Conservation (phyloP, 2,888 invertebrate genomes). For the Acleris laterana region DNA sequence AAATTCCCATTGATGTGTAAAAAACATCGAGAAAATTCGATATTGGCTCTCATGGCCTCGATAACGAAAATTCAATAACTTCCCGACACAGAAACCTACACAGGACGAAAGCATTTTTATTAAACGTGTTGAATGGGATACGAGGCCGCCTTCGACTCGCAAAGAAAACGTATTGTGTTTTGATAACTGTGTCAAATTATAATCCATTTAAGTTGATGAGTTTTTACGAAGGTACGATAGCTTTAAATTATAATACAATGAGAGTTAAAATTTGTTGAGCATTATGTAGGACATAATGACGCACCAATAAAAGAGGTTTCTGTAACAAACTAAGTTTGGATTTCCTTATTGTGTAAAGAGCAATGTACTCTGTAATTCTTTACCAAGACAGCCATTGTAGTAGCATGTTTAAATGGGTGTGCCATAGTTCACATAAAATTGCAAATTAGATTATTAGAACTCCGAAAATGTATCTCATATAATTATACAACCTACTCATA, state of each 20-base stretch:
- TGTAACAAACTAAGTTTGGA: no score
- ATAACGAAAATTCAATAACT: slow-evolving; percentile 36
- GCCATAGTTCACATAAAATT: no score
- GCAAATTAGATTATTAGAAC: no score
- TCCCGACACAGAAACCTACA: slow-evolving; percentile 17
- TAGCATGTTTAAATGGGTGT: slow-evolving; percentile 94
- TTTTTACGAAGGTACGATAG: neutral
- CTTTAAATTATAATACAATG: neutral
- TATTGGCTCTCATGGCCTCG: slow-evolving; percentile 15
- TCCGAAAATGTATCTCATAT: no score
- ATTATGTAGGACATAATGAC: no score
- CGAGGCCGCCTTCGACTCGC: neutral
- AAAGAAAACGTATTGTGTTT: neutral
- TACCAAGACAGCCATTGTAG: slow-evolving; percentile 92
- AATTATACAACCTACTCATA: no score
- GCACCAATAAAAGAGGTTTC: no score
- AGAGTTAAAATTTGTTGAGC: neutral
- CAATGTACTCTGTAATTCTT: slow-evolving; percentile 96
- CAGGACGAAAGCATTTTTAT: slow-evolving; percentile 16
- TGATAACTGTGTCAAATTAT: neutral
- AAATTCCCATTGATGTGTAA: slow-evolving; percentile 5
- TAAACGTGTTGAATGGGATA: slow-evolving; percentile 4
- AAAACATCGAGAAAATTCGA: slow-evolving; percentile 10
- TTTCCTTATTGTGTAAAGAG: slow-evolving; percentile 92
- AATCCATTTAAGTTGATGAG: neutral